Evolutionary conservation across 2,888 invertebrate species (phyloP).

Genomic region (Furcula furcula): DNA sequence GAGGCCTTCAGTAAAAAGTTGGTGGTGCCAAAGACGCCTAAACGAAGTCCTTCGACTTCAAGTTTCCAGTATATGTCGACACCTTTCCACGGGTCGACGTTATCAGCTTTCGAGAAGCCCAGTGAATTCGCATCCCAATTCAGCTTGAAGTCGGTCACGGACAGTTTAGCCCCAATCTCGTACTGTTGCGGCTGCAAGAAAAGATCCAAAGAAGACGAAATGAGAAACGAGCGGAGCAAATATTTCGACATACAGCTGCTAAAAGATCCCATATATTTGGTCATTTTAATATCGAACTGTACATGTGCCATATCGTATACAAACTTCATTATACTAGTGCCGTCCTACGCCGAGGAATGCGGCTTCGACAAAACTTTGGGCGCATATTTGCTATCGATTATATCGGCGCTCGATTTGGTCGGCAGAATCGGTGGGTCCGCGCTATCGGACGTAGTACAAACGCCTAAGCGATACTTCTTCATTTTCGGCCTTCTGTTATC

Average conservation of each 20-base stretch:
- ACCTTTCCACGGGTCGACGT: constrained; percentile 91
- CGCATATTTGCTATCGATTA: constrained; percentile 89
- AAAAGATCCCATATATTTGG: constrained; percentile 89
- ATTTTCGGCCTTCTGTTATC: constrained; percentile 89
- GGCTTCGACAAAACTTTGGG: constrained; percentile 87
- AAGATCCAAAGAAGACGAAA: constrained; percentile 51
- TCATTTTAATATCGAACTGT: constrained; percentile 91
- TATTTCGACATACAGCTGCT: constrained; percentile 89
- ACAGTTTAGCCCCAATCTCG: constrained; percentile 72
- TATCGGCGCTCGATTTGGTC: constrained; percentile 90
- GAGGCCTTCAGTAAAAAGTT: constrained; percentile 67
- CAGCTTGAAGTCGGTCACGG: constrained; percentile 86
- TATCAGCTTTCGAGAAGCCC: constrained; percentile 89
- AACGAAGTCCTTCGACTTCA: constrained; percentile 88
- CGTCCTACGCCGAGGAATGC: constrained; percentile 87
- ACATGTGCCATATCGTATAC: constrained; percentile 94
- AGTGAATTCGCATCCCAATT: constrained; percentile 90
- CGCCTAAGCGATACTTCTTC: constrained; percentile 92
- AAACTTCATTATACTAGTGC: constrained; percentile 91
- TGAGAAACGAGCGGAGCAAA: constrained; percentile 77
- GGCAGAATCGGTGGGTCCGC: constrained; percentile 94
- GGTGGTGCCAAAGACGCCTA: constrained; percentile 75
- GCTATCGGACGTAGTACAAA: constrained; percentile 87
- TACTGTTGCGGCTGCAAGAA: constrained; percentile 66
- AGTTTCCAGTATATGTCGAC: constrained; percentile 93